phyloP scores from a whole-genome alignment of 2,113 vertebrate species.

The Axis porcinus region DNA sequence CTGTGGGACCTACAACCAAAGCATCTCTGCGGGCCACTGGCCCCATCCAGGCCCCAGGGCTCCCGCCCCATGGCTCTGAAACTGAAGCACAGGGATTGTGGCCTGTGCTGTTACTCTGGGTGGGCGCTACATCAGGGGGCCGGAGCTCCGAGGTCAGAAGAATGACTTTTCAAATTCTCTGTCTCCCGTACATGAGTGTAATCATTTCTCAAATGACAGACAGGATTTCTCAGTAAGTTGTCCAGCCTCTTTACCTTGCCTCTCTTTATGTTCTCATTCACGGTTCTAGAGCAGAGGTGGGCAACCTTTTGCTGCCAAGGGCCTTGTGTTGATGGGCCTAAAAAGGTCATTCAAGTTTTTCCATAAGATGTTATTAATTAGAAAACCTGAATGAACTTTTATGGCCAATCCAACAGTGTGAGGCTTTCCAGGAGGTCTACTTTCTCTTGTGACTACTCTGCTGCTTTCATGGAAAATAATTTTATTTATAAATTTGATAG shows the following conservation, averaged over 20 bases:
- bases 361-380: background rate
- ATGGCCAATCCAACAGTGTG: background rate
- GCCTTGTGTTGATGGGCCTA: background rate
- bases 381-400: background rate
- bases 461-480: background rate
- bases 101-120: background rate
- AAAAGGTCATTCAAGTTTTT: background rate
- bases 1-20: background rate
- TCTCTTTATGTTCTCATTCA: background rate
- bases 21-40: background rate
- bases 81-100: background rate
- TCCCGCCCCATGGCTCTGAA: background rate
- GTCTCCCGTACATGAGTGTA: accelerated
- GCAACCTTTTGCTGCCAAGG: background rate
- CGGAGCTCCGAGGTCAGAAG: accelerated
- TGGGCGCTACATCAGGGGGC: accelerated
- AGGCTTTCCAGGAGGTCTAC: background rate
- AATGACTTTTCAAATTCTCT: background rate
- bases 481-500: background rate
- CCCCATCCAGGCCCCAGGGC: background rate
- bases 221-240: background rate
- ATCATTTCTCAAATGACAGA: background rate
- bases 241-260: background rate
- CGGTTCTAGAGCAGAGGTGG: background rate
- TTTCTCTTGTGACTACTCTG: background rate